Evolutionary conservation across 2,888 invertebrate genomes (phyloP), one percentile per base, ranked within the genome.

Genomic region (Ichneumoninae sp.): DNA sequence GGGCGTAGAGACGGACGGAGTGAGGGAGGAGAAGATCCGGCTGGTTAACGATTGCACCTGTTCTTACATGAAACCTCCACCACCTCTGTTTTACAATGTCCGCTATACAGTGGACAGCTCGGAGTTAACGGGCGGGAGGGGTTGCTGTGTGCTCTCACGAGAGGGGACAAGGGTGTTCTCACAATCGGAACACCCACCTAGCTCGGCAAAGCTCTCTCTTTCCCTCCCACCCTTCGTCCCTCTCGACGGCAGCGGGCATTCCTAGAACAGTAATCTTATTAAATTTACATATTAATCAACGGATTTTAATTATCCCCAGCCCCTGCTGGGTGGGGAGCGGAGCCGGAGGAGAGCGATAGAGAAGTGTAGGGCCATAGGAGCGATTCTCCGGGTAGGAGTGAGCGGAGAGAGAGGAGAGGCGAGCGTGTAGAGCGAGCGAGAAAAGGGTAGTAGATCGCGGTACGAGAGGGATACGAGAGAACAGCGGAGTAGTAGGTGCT

Each of bases 231-330:
- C 66, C 36, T 69, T 30, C 40, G 88, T 86, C 89, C 90, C 91
- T 90, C 90, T 90, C 90, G 92, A 92, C 93, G 92, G 92, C 91
- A 92, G 87, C 91, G 93, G 93, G 93, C 97, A 97, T 97, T 97
- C 97, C 96, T 96, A 96, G 96, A 97, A 97, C 97, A 97, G 97
- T 97, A 97, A 97, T 97, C 97, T 97, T 97, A 98, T 98, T 97
- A 98, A 97, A 98, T 98, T 98, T 98, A 97, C 97, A 98, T 98
- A 98, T 98, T 98, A 98, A 98, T 98, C 97, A 98, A 97, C 97
- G 97, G 97, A 97, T 98, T 98, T 97, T 98, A 98, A 98, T 98
- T 98, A 97, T 97, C 96, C 96, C 95, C 96, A 96, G 95, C 95
- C 95, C 94, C 94, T 95, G 89, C 87, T 86, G 88, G 85, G 88